These are phyloP conservation scores for Meta bourneti DNA, from an alignment of 2,888 invertebrate genomes.

Conservation along the genomic window DNA sequence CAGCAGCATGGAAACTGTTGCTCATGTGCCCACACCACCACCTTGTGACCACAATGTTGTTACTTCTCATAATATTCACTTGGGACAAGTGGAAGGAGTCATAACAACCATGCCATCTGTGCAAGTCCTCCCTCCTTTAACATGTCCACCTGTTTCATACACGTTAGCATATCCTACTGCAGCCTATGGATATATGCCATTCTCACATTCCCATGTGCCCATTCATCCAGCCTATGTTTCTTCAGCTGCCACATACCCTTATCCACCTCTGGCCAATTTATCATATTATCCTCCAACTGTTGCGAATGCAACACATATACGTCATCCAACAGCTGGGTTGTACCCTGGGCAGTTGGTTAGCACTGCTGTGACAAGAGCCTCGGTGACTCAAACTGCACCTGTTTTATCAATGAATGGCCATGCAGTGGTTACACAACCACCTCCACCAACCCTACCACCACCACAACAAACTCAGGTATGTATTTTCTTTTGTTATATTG, in stretches of 20 bases:
- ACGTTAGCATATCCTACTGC: slow-evolving; percentile 71
- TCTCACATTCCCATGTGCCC: slow-evolving; percentile 74
- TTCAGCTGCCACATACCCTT: slow-evolving; percentile 70
- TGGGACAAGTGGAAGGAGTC: slow-evolving; percentile 72
- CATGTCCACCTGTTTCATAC: slow-evolving; percentile 74
- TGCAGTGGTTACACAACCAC: slow-evolving; percentile 66
- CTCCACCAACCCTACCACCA: slow-evolving; percentile 72
- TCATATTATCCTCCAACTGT: slow-evolving; percentile 75
- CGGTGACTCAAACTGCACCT: slow-evolving; percentile 70
- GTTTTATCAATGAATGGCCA: slow-evolving; percentile 75
- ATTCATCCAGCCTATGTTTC: slow-evolving; percentile 77
- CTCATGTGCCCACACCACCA: slow-evolving; percentile 46
- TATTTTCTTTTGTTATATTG: too few relatives aligned
- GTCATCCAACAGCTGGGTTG: slow-evolving; percentile 64
- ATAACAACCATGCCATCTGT: slow-evolving; percentile 76
- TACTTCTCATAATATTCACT: slow-evolving; percentile 67
- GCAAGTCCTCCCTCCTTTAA: slow-evolving; percentile 75
- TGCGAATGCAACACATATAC: slow-evolving; percentile 67
- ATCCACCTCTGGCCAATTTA: slow-evolving; percentile 69
- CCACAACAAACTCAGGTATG: slow-evolving; percentile 77
- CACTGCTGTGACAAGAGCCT: slow-evolving; percentile 70
- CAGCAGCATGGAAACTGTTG: slow-evolving; percentile 37
- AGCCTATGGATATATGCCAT: slow-evolving; percentile 76
- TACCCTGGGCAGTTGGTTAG: slow-evolving; percentile 72
- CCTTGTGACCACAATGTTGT: slow-evolving; percentile 69